These are phyloP conservation scores for Diplazon laetatorius DNA, from an alignment of 2,888 invertebrate species.

Conservation along the genomic window DNA sequence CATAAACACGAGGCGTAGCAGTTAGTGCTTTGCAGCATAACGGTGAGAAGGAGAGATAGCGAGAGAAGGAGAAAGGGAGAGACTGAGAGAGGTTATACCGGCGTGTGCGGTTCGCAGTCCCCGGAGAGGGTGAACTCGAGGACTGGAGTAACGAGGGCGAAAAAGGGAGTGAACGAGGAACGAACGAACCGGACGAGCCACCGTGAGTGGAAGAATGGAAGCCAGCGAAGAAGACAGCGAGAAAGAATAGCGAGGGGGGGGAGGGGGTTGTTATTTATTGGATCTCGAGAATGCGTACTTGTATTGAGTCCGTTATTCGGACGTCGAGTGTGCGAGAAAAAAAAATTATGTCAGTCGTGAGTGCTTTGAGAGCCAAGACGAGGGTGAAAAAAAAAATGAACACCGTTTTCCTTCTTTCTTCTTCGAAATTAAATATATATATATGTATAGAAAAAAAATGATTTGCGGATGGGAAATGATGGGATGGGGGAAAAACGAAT, in stretches of 20 bases:
- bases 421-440: background rate
- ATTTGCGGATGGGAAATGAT: background rate
- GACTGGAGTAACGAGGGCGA: slow-evolving; percentile 60
- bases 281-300: slow-evolving; percentile 60
- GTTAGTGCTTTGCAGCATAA: slow-evolving; percentile 35
- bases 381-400: background rate
- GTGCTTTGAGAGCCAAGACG: background rate
- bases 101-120: slow-evolving; percentile 42
- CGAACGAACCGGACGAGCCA: slow-evolving; percentile 50
- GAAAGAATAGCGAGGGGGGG: slow-evolving; percentile 24
- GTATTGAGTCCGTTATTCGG: slow-evolving; percentile 48
- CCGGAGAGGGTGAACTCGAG: slow-evolving; percentile 46
- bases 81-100: slow-evolving; percentile 3
- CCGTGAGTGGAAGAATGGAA: slow-evolving; percentile 52
- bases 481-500: background rate
- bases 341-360: slow-evolving; percentile 29
- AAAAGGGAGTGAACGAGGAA: slow-evolving; percentile 50
- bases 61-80: no score
- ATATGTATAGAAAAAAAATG: no score
- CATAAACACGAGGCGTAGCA: slow-evolving; percentile 11
- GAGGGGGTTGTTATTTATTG: slow-evolving; percentile 63
- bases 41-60: no score
- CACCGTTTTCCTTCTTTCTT: background rate
- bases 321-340: slow-evolving; percentile 38
- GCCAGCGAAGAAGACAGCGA: slow-evolving; percentile 15